phyloP scores from a whole-genome alignment of 2,113 vertebrate genomes.

The Crotophaga sulcirostris region DNA sequence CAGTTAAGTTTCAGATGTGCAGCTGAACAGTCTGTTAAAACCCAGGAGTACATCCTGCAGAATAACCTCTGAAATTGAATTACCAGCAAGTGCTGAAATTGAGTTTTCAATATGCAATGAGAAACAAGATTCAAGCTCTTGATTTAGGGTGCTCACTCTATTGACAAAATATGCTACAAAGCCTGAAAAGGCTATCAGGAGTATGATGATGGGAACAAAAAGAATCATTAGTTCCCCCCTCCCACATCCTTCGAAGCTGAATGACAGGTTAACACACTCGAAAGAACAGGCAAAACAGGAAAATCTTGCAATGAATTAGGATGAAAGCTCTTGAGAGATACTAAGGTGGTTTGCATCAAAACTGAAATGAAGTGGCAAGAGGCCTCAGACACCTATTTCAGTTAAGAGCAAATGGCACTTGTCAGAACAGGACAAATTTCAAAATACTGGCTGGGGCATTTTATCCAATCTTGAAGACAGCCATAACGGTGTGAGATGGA shows the following conservation, averaged over 20 bases:
- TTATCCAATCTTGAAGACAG: neutral
- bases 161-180: neutral
- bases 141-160: neutral
- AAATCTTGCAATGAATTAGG: constrained; percentile 46
- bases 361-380: neutral
- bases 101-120: neutral
- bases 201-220: neutral
- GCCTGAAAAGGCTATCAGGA: neutral
- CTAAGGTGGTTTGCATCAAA: neutral
- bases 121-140: neutral
- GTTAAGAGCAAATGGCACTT: neutral
- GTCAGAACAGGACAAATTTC: neutral
- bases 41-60: neutral
- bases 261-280: neutral
- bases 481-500: neutral
- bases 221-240: neutral
- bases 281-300: constrained; percentile 46
- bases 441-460: neutral
- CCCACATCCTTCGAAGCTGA: neutral
- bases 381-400: neutral
- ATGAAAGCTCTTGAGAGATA: constrained; percentile 50
- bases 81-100: neutral
- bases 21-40: neutral
- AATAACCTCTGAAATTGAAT: neutral
- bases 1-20: neutral